Evolutionary conservation across 2,797 vertebrate genomes (phyloP), one percentile per base, ranked within the genome.

Genomic region (Pseudotriccus pelzelni): DNA sequence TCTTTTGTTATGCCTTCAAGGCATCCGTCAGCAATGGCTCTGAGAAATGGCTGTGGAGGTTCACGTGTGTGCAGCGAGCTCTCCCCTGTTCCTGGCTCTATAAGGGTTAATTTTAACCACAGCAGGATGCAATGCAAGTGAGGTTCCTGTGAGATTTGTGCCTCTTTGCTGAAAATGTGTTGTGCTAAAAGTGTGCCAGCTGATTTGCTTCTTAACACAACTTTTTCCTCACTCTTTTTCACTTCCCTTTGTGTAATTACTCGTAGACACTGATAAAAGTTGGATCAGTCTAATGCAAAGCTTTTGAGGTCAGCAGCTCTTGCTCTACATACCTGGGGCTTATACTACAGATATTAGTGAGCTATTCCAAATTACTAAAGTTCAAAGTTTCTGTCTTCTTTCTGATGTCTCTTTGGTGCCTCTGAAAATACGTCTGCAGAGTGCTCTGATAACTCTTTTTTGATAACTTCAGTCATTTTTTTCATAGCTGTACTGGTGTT

Each of bases 391-490:
- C 92, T 10, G 2, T 96, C 90, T 93, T 87, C 95, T 95, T 96
- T 96, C 97, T 97, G 73, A 86, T 75, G 55, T 95, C 56, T 96
- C 81, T 94, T 96, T 89, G 89, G 96, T 97, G 91, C 76, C 80
- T 80, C 96, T 96, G 85, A 96, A 95, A 91, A 67, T 49, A 44
- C 3, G 25, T 76, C 92, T 93, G 66, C 77, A 70, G 85, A 88
- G 41, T 70, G 34, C 79, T 56, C 87, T 56, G 59, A 46, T 77
- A 89, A 86, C 59, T 90, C 62, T 63, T 87, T 81, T 92, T 85
- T 78, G 19, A 58, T 85, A 75, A 85, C 89, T 92, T 83, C 79
- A 93, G 83, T 52, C 55, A 12, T 62, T 58, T 90, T 92, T 91
- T 83, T 63, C 18, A n/a, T 63, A 74, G 43, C 68, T 66, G 19